Base-by-base conservation (phyloP, 2,797 vertebrate genomes). In the Crenuchus spilurus region DNA sequence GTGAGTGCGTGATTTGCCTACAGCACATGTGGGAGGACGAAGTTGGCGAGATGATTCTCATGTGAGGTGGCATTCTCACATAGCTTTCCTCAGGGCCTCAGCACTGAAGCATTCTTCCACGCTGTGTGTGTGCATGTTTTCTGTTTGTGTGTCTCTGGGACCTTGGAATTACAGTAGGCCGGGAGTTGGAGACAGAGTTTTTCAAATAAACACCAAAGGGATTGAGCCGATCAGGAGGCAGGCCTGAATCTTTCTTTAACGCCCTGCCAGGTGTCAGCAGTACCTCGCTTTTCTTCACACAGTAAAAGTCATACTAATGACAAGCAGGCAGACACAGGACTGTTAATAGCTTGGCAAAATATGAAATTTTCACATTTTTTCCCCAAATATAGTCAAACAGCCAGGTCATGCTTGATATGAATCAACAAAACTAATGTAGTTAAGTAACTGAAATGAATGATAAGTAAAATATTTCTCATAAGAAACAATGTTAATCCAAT, bases 111-210 rank as follows among this genome's bases (percentile, higher is more conserved):
- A 28, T 13, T 54, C 6, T 30, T 54, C 24, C 11, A 22, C 13
- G 24, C 49, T 78, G 46, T 62, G 26, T 55, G 55, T 61, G 49
- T 48, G 35, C 26, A 11, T 76, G 71, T 80, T 24, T 44, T n/a
- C 16, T 62, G 33, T 75, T 35, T 75, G 39, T 52, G 11, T 54
- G 31, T 62, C 31, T 37, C 8, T 4, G 44, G 78, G 67, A 49
- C 70, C 54, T 74, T 81, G 44, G 52, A 82, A 82, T 84, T 81
- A 65, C 72, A 75, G 76, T 72, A 61, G 28, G 72, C 80, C 60
- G 46, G 16, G 26, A 77, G 70, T n/a, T n/a, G n/a, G n/a, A n/a
- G n/a, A n/a, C 55, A 83, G 35, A 26, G 37, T 30, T 48, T 81
- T 61, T 79, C 39, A 73, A 68, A 51, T 66, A 74, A 80, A 73